Percentiles rank a stretch among this genome's conserved stretches.
phyloP scores from a whole-genome alignment of 1,140 invertebrate genomes.

The Dinoponera quadriceps region DNA sequence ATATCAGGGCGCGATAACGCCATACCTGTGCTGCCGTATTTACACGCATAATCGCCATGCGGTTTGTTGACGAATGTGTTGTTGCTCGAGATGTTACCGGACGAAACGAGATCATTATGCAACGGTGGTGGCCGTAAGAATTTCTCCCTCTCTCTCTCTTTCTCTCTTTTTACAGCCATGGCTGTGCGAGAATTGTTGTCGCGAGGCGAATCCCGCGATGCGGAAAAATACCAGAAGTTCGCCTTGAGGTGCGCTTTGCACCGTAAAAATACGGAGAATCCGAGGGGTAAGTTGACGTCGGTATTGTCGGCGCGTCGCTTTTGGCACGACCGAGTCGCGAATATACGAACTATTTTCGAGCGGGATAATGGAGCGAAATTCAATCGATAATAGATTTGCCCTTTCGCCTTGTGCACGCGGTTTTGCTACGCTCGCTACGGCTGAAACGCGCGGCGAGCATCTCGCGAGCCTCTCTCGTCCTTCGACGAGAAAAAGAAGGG shows the following conservation, averaged over 20 bases:
- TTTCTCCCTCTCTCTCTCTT: no score
- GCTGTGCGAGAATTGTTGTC: background rate
- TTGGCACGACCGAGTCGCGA: background rate
- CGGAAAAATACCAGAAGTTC: background rate
- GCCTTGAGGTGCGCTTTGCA: background rate
- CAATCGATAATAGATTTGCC: slow-evolving; percentile 2
- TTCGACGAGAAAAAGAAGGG: background rate
- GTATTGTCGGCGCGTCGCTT: background rate
- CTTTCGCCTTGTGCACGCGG: background rate
- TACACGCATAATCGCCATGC: slow-evolving; percentile 1
- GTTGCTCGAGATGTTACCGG: slow-evolving; percentile 13
- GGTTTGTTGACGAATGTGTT: background rate
- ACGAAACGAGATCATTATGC: background rate
- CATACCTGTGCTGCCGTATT: background rate
- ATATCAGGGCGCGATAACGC: slow-evolving; percentile 38
- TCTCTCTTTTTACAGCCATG: background rate
- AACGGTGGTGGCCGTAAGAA: background rate
- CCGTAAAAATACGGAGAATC: background rate
- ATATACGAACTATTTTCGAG: slow-evolving; percentile 1
- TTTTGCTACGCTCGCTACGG: background rate
- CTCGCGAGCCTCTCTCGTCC: no score
- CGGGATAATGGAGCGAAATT: background rate
- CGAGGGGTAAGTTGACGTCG: background rate
- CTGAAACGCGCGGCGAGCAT: background rate
- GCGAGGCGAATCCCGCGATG: background rate